Conservation (phyloP, 2,113 vertebrate species). For the Tiliqua scincoides region DNA sequence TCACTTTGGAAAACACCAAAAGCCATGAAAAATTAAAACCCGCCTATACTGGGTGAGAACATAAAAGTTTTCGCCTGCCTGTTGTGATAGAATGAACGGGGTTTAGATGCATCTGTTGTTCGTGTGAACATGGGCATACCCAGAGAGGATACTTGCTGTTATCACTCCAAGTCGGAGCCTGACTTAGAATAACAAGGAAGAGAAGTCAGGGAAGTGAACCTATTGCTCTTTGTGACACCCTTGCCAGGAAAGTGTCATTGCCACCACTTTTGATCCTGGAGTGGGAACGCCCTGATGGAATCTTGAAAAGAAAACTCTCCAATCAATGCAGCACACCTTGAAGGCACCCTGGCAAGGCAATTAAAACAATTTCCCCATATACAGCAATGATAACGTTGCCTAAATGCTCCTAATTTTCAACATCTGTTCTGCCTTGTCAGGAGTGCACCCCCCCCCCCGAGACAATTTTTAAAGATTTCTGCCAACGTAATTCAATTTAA, state of each 20-base stretch:
- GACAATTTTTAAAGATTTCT: constrained; percentile 70
- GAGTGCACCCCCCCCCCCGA: constrained; percentile 47
- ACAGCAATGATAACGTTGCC: constrained; percentile 57
- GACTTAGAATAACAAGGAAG: not conserved
- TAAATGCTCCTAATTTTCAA: constrained; percentile 69
- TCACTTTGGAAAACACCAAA: no score
- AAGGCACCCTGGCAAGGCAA: constrained; percentile 47
- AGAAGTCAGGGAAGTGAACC: no score
- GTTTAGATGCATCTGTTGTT: no score
- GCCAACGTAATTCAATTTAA: constrained; percentile 71
- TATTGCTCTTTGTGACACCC: not conserved
- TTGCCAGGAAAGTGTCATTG: not conserved
- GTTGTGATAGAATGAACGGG: no score
- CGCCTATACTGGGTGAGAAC: no score
- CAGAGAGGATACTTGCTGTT: no score
- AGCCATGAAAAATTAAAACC: no score
- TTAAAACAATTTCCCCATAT: constrained; percentile 49
- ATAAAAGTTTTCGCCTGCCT: no score
- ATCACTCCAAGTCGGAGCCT: not conserved
- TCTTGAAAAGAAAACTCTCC: constrained; percentile 33
- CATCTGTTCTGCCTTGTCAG: constrained; percentile 71
- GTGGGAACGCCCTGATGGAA: not conserved
- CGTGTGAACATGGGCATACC: no score
- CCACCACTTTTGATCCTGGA: no score
- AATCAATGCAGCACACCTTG: constrained; percentile 53